A percentile compares a stretch with the other conserved stretches of the same genome.
Conservation (phyloP, 2,113 vertebrate species). For the Gallinago media region DNA sequence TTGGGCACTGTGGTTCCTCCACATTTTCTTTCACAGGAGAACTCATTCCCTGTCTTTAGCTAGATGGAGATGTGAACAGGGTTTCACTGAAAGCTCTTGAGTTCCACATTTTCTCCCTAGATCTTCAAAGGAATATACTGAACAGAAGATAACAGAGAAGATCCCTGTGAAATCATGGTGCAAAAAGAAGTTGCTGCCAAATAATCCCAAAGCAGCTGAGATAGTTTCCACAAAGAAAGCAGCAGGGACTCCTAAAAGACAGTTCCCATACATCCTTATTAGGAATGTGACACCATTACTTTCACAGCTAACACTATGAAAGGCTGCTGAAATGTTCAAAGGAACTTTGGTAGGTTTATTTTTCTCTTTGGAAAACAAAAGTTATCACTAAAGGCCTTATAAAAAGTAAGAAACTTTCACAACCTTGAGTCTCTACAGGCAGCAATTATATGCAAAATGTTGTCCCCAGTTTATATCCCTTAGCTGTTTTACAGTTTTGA, state of each 20-base stretch:
- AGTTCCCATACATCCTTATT: slow-evolving; percentile 14
- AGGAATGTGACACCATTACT: slow-evolving; percentile 34
- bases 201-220: slow-evolving; percentile 48
- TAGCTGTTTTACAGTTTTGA: slow-evolving; percentile 11
- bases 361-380: slow-evolving; percentile 42
- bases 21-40: not conserved
- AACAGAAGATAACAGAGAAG: slow-evolving; percentile 38
- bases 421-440: not conserved
- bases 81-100: not conserved
- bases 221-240: slow-evolving; percentile 46
- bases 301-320: slow-evolving; percentile 36
- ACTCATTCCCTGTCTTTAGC: not conserved
- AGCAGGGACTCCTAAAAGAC: slow-evolving; percentile 39
- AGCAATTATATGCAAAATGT: not conserved
- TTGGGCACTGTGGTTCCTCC: not conserved
- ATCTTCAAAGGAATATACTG: slow-evolving; percentile 15
- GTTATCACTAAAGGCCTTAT: slow-evolving; percentile 1
- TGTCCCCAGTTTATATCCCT: not conserved
- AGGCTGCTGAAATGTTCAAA: slow-evolving; percentile 47
- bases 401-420: slow-evolving; percentile 35
- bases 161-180: slow-evolving; percentile 31
- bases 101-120: not conserved
- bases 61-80: not conserved
- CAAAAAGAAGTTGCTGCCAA: slow-evolving; percentile 37
- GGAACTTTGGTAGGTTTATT: slow-evolving; percentile 25